Evolutionary conservation across 2,888 invertebrate species (phyloP).

Genomic region (Drosophila ochracea): DNA sequence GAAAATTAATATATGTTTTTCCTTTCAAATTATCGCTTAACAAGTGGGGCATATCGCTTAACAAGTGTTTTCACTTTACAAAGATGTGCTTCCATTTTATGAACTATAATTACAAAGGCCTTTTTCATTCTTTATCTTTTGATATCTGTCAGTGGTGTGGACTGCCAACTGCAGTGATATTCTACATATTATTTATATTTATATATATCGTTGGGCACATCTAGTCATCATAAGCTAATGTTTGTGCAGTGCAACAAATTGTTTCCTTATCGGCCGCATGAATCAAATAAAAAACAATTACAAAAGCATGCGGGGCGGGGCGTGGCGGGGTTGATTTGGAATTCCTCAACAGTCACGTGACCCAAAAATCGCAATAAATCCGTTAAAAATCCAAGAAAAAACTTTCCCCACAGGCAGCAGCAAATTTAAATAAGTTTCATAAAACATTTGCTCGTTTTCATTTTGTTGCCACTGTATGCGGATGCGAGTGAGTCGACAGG

Average conservation of each 20-base stretch:
- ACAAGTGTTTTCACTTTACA: not conserved
- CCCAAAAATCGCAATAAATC: slow-evolving; percentile 77
- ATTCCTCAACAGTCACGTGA: slow-evolving; percentile 72
- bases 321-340: slow-evolving; percentile 4
- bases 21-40: not conserved
- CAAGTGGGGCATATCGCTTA: not conserved
- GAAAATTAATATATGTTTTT: not conserved
- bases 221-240: slow-evolving; percentile 30
- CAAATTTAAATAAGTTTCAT: slow-evolving; percentile 67
- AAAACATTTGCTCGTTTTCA: slow-evolving; percentile 11
- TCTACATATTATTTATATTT: too few species aligned
- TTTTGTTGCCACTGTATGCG: slow-evolving; percentile 6
- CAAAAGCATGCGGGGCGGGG: slow-evolving; percentile 10
- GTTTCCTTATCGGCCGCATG: slow-evolving; percentile 44
- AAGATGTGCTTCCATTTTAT: not conserved
- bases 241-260: slow-evolving; percentile 40
- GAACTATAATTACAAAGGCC: not conserved
- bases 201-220: not conserved
- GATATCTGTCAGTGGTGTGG: not conserved
- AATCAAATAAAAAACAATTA: slow-evolving; percentile 69
- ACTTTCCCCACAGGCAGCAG: slow-evolving; percentile 31
- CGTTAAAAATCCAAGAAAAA: slow-evolving; percentile 65
- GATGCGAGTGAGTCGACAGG: slow-evolving; percentile 25
- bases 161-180: too few species aligned
- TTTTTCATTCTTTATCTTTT: not conserved